Conservation (phyloP, 2,113 vertebrate species). For the Tetrao urogallus region DNA sequence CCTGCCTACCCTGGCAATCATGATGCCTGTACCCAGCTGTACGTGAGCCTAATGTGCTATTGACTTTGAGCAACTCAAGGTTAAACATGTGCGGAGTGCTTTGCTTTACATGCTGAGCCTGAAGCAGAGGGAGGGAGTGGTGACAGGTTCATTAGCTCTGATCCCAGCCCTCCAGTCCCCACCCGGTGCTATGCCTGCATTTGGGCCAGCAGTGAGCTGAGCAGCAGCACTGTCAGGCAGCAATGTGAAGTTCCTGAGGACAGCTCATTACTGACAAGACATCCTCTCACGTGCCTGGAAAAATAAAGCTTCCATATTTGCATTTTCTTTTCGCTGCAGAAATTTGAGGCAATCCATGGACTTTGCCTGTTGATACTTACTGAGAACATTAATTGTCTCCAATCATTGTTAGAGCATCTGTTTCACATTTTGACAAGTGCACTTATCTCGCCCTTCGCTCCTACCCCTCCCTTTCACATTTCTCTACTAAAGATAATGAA, state of each 20-base stretch:
- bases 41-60: neutral
- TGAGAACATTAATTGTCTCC: conserved; percentile 80
- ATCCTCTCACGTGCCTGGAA: conserved; percentile 53
- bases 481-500: conserved; percentile 79
- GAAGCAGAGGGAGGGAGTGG: neutral
- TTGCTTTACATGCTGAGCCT: conserved; percentile 24
- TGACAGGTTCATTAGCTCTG: conserved; percentile 21
- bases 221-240: neutral
- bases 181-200: neutral
- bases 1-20: neutral
- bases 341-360: conserved; percentile 58
- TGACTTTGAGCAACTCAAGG: conserved; percentile 53
- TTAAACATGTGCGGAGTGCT: neutral
- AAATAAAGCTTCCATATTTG: conserved; percentile 71
- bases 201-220: conserved; percentile 11
- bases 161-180: neutral
- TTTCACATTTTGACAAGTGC: conserved; percentile 81
- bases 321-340: conserved; percentile 71
- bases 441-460: conserved; percentile 68
- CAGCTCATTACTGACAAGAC: conserved; percentile 55
- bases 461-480: conserved; percentile 69
- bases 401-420: conserved; percentile 80
- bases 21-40: neutral
- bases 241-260: conserved; percentile 10
- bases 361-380: conserved; percentile 66